Base-by-base conservation (phyloP, 1,140 invertebrate genomes). In the Brachionus rubens region DNA sequence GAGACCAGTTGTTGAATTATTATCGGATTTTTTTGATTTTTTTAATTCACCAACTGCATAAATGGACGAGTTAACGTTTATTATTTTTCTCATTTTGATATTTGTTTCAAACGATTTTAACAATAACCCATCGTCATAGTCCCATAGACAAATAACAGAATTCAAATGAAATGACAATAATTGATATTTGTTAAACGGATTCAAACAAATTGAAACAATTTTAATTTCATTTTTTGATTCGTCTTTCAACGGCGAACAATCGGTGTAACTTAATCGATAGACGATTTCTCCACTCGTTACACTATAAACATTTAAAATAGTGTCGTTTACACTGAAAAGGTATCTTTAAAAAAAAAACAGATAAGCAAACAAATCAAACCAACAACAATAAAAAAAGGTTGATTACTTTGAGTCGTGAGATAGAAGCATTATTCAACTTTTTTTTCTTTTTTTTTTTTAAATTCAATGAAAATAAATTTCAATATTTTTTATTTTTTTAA, bases 111-210 rank as follows among this genome's bases (percentile, higher is more conserved):
- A 50, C 4, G 50, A 26, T 41, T 72, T 48, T 9, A 75, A n/a
- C 24, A 75, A 40, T 6, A 75, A 24, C 16, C 72, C 72, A 19
- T 75, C 72, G 10, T 75, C 72, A 56, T 75, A 75, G 30, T 75
- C 72, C 72, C 72, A 75, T 28, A 75, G 5, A 50, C 48, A 54
- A 30, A 59, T 59, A 3, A 41, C n/a, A 2, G 43, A 47, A 46
- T 75, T 56, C 21, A n/a, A 26, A 52, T 72, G 68, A 33, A 72
- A 50, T 40, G 30, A 26, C 9, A 72, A 36, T 2, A 72, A 28
- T 26, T 72, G 68, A 19, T 50, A 72, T 54, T 72, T 72, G 28
- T 72, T 72, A 36, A 19, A 40, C 9, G 68, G 68, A 50, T 72
- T 72, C 4, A 72, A 21, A 16, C 68, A 72, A 28, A 72, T 50